Evolutionary conservation across 1,140 invertebrate species (phyloP).

Genomic region (Drosophila arizonae): DNA sequence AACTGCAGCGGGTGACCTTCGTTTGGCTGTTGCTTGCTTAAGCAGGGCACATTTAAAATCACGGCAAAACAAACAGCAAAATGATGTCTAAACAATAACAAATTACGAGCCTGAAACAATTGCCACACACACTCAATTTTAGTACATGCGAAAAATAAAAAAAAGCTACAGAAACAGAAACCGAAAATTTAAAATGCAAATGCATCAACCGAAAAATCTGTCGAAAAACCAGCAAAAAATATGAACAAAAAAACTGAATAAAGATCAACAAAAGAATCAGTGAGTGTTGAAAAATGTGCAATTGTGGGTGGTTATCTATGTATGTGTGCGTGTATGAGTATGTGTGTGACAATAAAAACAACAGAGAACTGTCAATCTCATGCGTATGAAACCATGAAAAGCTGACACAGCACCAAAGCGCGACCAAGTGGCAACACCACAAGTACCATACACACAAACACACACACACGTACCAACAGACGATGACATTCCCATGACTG

Average conservation of each 20-base stretch:
- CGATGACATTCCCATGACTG: conserved; percentile 18
- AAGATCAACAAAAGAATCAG: conserved; percentile 67
- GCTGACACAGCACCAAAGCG: conserved; percentile 42
- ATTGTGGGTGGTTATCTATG: background rate
- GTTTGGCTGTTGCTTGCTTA: conserved; percentile 51
- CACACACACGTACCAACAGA: conserved; percentile 13
- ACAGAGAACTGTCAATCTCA: conserved; percentile 74
- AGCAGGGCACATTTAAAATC: conserved; percentile 42
- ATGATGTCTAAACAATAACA: conserved; percentile 72
- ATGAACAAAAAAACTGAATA: conserved; percentile 24
- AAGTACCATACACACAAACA: conserved; percentile 10
- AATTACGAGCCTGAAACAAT: conserved; percentile 67
- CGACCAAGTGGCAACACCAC: conserved; percentile 15
- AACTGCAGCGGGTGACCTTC: conserved; percentile 54
- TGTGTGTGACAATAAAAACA: conserved; percentile 57
- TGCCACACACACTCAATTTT: conserved; percentile 67
- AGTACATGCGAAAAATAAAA: conserved; percentile 24
- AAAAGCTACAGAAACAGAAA: conserved; percentile 25
- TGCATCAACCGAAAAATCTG: conserved; percentile 58
- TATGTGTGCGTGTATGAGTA: conserved; percentile 6
- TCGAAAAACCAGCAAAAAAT: conserved; percentile 39
- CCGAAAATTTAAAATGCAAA: conserved; percentile 73
- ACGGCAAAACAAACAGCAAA: conserved; percentile 47
- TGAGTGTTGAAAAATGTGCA: conserved; percentile 64
- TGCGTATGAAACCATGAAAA: conserved; percentile 81